Base-by-base conservation (phyloP, 2,888 invertebrate genomes). In the Trissolcus japonicus region DNA sequence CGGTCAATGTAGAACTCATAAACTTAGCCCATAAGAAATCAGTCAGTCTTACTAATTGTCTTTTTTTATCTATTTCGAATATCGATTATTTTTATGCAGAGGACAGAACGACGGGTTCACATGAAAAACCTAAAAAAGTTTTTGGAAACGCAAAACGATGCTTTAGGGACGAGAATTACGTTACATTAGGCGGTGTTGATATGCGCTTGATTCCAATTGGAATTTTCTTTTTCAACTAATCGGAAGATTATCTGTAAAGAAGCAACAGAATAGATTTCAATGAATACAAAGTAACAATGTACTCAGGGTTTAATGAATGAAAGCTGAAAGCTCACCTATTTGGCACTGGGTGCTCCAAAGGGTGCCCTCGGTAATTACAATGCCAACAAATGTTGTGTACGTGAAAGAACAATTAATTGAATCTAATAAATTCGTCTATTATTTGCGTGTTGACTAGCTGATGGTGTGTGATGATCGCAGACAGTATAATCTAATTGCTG, bases 111-210 rank as follows among this genome's bases (percentile, higher is more conserved):
- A 83, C 77, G 86, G 85, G 83, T 84, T 84, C 79, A 85, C 87
- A 86, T 86, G 83, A 83, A 84, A 82, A 84, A 81, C 80, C 82
- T 76, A 71, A 75, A 67, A 80, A 81, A 79, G 81, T 81, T 84
- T 81, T 77, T 78, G 72, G 80, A 54, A 81, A 79, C 81, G 84
- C 84, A 81, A 85, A n/a, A 85, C 81, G 82, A 85, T 82, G 82
- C 82, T 79, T 71, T 82, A 82, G 82, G 77, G 75, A 73, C 81
- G 82, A 82, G 82, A 83, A 80, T 84, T 86, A 85, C 82, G 87
- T 86, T 85, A 86, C 87, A 87, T 88, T 85, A 86, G 86, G 86
- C 85, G 85, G 80, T 86, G 80, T 83, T 86, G 86, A 87, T 87
- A 86, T 88, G 86, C 88, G 85, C 84, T 85, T 80, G 79, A 82